Conservation (phyloP, 2,113 vertebrate genomes). For the Dromas ardeola region DNA sequence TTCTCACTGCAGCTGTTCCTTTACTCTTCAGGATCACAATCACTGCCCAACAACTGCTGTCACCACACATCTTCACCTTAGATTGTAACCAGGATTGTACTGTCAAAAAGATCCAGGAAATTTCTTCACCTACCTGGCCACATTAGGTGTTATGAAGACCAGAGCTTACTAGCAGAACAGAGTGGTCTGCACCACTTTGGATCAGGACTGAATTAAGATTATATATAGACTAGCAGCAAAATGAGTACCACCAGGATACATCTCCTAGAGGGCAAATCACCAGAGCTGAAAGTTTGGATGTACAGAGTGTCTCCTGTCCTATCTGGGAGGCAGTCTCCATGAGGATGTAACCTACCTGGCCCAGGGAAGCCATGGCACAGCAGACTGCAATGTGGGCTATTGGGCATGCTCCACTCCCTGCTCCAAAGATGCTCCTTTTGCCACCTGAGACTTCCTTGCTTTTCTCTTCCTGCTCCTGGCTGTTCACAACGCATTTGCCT, state of each 20-base stretch:
- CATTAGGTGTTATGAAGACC: neutral
- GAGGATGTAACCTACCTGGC: neutral
- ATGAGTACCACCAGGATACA: neutral
- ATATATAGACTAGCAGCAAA: neutral
- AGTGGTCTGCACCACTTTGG: neutral
- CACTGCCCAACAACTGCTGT: neutral
- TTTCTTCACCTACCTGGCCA: neutral
- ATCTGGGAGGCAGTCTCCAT: neutral
- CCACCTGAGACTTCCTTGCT: neutral
- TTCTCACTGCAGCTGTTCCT: neutral
- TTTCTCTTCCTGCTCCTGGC: neutral
- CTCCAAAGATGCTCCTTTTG: neutral
- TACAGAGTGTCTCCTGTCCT: neutral
- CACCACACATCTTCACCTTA: neutral
- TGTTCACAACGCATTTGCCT: neutral
- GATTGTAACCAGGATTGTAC: neutral
- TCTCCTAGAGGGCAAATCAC: neutral
- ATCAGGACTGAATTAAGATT: neutral
- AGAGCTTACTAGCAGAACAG: neutral
- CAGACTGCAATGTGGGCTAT: fast-evolving
- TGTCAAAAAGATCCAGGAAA: neutral
- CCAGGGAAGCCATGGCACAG: neutral
- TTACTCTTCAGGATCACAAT: neutral
- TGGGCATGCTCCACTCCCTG: neutral
- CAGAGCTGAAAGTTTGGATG: neutral